These are phyloP conservation scores for Morpho helenor DNA, from an alignment of 2,888 invertebrate species.

Conservation along the genomic window DNA sequence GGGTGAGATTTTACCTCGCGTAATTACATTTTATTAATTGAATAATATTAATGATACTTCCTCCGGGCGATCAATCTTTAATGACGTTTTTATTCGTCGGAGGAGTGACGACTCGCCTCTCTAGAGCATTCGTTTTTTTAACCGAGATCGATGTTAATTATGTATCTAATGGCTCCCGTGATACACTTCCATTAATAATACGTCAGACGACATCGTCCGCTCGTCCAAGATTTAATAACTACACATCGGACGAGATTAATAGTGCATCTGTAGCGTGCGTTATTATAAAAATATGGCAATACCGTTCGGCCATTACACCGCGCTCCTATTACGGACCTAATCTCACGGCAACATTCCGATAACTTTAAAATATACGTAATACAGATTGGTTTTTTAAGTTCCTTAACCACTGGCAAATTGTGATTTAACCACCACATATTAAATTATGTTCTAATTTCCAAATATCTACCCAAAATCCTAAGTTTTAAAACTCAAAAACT, in stretches of 20 bases:
- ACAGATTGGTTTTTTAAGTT: no score
- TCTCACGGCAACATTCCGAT: conserved; percentile 22
- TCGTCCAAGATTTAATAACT: conserved; percentile 72
- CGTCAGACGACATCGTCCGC: conserved; percentile 62
- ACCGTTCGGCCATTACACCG: conserved; percentile 33
- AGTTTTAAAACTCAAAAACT: no score
- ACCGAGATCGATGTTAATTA: conserved; percentile 72
- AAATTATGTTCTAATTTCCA: no score
- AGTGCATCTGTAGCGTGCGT: conserved; percentile 63
- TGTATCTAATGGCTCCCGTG: conserved; percentile 77
- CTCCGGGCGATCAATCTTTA: conserved; percentile 74
- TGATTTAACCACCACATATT: no score
- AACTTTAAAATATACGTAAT: conserved; percentile 13
- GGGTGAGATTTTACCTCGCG: conserved; percentile 69
- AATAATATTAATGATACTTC: conserved; percentile 79
- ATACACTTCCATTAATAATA: conserved; percentile 78
- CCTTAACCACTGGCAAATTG: no score
- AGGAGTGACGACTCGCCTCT: conserved; percentile 58
- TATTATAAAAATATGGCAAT: conserved; percentile 60
- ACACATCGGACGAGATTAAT: conserved; percentile 66
- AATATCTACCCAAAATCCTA: no score
- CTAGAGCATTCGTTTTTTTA: conserved; percentile 51
- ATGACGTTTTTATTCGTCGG: conserved; percentile 75
- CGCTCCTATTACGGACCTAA: conserved; percentile 31
- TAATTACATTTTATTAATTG: conserved; percentile 79